Conservation (phyloP, 37 sponge, comb jelly and placozoan species). For the Spongilla lacustris region DNA sequence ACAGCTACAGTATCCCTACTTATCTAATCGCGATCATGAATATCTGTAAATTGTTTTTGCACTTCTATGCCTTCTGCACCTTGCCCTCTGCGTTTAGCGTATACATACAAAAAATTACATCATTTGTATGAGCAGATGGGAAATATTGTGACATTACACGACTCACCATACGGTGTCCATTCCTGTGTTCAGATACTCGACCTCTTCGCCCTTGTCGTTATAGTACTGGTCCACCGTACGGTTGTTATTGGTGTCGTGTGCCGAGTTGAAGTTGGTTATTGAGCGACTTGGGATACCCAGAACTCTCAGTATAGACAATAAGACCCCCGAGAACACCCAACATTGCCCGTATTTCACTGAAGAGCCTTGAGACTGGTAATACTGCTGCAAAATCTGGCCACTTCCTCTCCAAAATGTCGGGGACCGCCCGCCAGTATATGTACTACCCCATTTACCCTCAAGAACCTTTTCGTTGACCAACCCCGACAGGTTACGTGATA, state of each 20-base stretch:
- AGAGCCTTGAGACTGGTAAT: constrained; percentile 15
- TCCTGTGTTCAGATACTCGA: constrained; percentile 38
- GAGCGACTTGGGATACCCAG: constrained; percentile 70
- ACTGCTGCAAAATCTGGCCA: constrained; percentile 54
- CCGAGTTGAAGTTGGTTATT: constrained; percentile 78
- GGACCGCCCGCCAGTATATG: constrained; percentile 39
- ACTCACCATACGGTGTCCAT: constrained; percentile 42
- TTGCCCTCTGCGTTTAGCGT: too few relatives aligned
- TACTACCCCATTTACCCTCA: constrained; percentile 63
- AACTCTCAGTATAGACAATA: constrained; percentile 37
- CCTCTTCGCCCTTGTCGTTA: constrained; percentile 42
- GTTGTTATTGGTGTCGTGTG: constrained; percentile 62
- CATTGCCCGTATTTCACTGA: constrained; percentile 78
- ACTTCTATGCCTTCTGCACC: too few relatives aligned
- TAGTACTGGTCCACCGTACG: constrained; percentile 54
- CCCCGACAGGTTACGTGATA: constrained; percentile 51
- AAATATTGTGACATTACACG: too few relatives aligned
- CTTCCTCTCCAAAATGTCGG: constrained; percentile 65
- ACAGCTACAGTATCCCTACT: too few relatives aligned
- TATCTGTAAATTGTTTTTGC: too few relatives aligned
- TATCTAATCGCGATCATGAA: too few relatives aligned
- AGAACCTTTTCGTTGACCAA: constrained; percentile 52
- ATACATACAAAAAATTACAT: too few relatives aligned
- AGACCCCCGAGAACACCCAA: constrained; percentile 77
- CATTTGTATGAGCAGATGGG: too few relatives aligned